These are phyloP conservation scores for Habroteleia sp. DNA, from an alignment of 2,888 invertebrate species.

Conservation along the genomic window DNA sequence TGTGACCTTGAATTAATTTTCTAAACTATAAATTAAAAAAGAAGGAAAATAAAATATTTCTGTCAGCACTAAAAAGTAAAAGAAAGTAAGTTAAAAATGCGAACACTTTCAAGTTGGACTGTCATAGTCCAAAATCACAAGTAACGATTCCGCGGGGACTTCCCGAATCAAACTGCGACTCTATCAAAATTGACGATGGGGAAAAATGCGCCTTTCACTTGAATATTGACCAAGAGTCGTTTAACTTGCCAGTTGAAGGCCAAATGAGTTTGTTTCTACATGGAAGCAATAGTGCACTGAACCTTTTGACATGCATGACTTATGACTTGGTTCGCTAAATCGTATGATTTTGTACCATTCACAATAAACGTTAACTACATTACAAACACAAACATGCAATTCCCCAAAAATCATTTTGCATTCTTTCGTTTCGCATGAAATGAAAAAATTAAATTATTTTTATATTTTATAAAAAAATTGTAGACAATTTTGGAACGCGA, in stretches of 20 bases:
- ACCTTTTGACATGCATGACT: conserved; percentile 40
- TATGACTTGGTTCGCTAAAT: not conserved
- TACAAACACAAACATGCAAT: too few relatives aligned
- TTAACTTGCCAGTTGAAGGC: conserved; percentile 60
- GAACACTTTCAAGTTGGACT: conserved; percentile 1
- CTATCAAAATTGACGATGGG: conserved; percentile 50
- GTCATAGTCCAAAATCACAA: conserved; percentile 13
- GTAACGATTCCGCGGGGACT: conserved; percentile 45
- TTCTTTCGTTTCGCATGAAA: too few relatives aligned
- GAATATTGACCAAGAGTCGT: conserved; percentile 66
- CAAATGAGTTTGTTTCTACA: conserved; percentile 21
- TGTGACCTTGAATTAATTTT: too few relatives aligned
- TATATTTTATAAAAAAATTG: too few relatives aligned
- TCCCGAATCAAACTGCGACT: conserved; percentile 60
- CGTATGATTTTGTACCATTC: too few relatives aligned
- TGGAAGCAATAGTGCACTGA: conserved; percentile 32
- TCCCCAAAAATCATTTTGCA: too few relatives aligned
- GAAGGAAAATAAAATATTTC: too few relatives aligned
- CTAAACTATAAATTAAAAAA: too few relatives aligned
- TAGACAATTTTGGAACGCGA: too few relatives aligned
- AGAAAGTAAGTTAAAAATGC: not conserved
- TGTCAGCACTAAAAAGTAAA: conserved; percentile 3
- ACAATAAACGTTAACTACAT: too few relatives aligned
- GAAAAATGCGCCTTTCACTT: conserved; percentile 67
- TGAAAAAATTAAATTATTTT: too few relatives aligned